These are phyloP conservation scores for Macaca fascicularis DNA, from an alignment of 2,113 vertebrate genomes.

Conservation along the genomic window DNA sequence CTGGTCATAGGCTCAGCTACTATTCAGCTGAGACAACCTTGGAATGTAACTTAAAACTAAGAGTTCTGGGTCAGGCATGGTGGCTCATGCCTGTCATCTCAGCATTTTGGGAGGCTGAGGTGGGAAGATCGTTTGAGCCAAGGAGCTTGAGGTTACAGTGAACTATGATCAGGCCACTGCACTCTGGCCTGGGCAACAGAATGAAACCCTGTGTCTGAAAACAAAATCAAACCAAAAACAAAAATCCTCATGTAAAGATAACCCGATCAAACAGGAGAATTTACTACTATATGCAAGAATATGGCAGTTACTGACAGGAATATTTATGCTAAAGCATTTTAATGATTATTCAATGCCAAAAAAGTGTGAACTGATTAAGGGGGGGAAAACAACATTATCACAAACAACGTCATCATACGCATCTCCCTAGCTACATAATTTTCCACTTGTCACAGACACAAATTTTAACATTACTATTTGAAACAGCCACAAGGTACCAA, in stretches of 20 bases:
- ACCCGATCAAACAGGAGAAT: not conserved
- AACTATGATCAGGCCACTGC: too few species aligned
- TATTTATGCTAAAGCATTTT: not conserved
- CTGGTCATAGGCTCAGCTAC: not conserved
- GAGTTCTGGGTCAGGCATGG: not conserved
- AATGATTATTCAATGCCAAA: not conserved
- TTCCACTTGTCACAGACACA: conserved; percentile 27
- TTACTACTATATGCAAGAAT: not conserved
- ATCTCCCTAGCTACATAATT: not conserved
- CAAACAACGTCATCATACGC: not conserved
- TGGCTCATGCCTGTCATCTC: too few species aligned
- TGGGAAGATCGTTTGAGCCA: too few species aligned
- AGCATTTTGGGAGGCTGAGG: too few species aligned
- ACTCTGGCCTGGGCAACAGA: too few species aligned
- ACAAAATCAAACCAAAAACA: not conserved
- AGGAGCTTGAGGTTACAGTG: too few species aligned
- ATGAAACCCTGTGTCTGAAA: too few species aligned
- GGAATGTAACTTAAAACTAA: conserved; percentile 36
- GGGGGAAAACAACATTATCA: not conserved
- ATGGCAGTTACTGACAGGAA: not conserved
- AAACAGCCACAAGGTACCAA: conserved; percentile 32
- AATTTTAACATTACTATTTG: conserved; percentile 24
- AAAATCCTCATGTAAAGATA: not conserved
- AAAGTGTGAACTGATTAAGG: not conserved
- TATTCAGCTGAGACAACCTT: not conserved